phyloP scores from a whole-genome alignment of 37 sponge, comb jelly and placozoan genomes.

The Chondrilla cf. caribensis region DNA sequence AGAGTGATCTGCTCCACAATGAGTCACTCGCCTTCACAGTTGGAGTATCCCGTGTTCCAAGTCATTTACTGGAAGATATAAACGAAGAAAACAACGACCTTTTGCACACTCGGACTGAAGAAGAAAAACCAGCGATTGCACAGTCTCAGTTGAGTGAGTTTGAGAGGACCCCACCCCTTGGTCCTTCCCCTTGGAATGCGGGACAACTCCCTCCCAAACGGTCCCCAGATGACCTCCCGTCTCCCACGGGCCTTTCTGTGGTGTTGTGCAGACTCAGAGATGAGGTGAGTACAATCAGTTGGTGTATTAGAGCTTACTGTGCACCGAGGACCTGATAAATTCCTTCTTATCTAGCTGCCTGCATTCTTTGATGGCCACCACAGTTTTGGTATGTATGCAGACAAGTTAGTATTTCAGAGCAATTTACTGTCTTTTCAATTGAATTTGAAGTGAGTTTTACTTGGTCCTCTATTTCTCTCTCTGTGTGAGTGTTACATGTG shows the following conservation, averaged over 20 bases:
- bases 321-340: not conserved
- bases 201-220: not conserved
- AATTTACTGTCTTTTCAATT: conserved; percentile 10
- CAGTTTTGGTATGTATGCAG: conserved; percentile 38
- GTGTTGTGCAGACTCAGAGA: conserved; percentile 66
- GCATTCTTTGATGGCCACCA: conserved; percentile 62
- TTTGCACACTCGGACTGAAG: no score
- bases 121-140: no score
- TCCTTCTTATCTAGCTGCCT: conserved; percentile 68
- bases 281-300: conserved; percentile 45
- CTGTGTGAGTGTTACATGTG: not conserved
- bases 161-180: no score
- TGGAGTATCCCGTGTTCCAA: no score
- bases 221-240: conserved; percentile 26
- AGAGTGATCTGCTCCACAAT: no score
- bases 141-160: no score
- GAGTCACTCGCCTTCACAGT: no score
- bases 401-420: conserved; percentile 45
- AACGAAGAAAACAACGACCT: no score
- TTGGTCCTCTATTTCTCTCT: no score
- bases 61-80: no score
- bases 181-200: no score
- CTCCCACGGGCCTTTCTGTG: conserved; percentile 48
- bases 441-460: conserved; percentile 20
- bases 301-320: no score